Conservation (phyloP, 2,797 vertebrate species). For the Liparis tanakae region DNA sequence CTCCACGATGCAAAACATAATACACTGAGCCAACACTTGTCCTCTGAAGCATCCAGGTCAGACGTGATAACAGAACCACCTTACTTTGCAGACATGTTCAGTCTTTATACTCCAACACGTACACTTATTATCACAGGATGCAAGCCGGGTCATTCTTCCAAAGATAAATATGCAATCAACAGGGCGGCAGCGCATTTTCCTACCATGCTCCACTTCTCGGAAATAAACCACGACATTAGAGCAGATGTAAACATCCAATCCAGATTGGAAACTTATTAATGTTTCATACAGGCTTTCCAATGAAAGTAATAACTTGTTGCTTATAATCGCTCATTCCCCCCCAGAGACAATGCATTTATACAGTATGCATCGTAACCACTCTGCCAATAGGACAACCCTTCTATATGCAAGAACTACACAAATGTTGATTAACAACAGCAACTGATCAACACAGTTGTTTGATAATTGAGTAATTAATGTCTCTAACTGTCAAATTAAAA, state of each 20-base stretch:
- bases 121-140: conserved; percentile 39
- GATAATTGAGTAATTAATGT: not conserved
- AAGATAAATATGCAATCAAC: conserved; percentile 32
- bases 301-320: not conserved
- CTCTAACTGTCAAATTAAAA: not conserved
- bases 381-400: not conserved
- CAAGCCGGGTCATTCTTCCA: conserved; percentile 24
- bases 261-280: not conserved
- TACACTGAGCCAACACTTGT: conserved; percentile 2
- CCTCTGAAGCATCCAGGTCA: not conserved
- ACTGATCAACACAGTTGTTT: not conserved
- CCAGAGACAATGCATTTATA: no score
- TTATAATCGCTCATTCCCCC: not conserved
- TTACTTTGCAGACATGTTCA: conserved; percentile 9
- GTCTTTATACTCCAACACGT: conserved; percentile 8
- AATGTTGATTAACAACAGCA: not conserved
- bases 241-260: not conserved
- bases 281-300: not conserved
- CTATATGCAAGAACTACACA: not conserved
- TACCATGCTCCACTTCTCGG: not conserved
- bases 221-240: not conserved
- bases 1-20: not conserved
- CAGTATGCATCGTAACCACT: no score
- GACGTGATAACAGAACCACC: not conserved
- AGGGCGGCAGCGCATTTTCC: conserved; percentile 8